Percentiles rank a stretch among this genome's conserved stretches.
Conservation (phyloP, 1,140 invertebrate genomes). For the Brachionus calyciflorus region DNA sequence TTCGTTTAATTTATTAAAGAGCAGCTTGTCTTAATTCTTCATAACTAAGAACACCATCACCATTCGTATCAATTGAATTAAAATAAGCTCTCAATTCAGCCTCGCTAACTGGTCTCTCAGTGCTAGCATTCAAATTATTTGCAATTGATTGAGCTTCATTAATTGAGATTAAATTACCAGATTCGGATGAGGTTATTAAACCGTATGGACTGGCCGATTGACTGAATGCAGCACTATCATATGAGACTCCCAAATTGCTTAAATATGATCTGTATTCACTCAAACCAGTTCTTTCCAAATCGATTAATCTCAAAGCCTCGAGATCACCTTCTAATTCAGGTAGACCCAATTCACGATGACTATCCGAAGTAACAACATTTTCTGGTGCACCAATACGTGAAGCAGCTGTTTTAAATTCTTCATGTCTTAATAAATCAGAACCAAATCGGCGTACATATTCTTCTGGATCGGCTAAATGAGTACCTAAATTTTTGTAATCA, state of each 20-base stretch:
- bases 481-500: constrained; percentile 38
- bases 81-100: constrained; percentile 25
- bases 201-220: constrained; percentile 5
- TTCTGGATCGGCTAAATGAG: background rate
- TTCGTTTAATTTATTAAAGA: constrained; percentile 1
- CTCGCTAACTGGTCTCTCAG: constrained; percentile 1
- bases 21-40: constrained; percentile 27
- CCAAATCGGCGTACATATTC: constrained; percentile 36
- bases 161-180: background rate
- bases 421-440: constrained; percentile 1
- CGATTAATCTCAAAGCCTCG: constrained; percentile 14
- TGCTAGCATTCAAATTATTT: background rate
- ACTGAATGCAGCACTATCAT: background rate
- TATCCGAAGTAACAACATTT: background rate
- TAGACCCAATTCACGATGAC: constrained; percentile 11
- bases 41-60: constrained; percentile 18
- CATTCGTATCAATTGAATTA: constrained; percentile 8
- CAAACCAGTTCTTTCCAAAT: constrained; percentile 37
- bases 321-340: constrained; percentile 43
- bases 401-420: background rate
- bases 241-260: background rate
- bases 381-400: background rate
- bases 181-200: background rate
- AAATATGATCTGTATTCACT: constrained; percentile 12
- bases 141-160: constrained; percentile 6